Evolutionary conservation across 2,113 vertebrate species (phyloP).

Genomic region (Thinocorus orbignyianus): DNA sequence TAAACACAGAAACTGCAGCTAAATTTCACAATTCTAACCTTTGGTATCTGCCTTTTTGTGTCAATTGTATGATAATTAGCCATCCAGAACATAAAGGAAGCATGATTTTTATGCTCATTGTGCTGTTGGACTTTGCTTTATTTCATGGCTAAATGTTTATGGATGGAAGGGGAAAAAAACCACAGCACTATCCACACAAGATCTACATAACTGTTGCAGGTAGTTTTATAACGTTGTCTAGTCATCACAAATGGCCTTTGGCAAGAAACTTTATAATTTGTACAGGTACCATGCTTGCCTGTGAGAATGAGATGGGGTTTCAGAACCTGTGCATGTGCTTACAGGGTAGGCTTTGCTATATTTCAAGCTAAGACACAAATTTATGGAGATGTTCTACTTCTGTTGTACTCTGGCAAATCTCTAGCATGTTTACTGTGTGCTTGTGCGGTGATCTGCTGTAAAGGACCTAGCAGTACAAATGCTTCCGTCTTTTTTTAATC

Average conservation of each 20-base stretch:
- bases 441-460: neutral
- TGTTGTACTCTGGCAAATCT: neutral
- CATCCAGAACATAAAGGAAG: neutral
- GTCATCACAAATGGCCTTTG: neutral
- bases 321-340: neutral
- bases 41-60: neutral
- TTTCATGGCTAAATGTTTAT: neutral
- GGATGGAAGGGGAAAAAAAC: neutral
- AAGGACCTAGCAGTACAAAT: neutral
- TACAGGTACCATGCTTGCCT: neutral
- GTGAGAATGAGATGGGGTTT: neutral
- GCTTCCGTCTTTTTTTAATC: neutral
- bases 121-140: neutral
- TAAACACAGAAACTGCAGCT: neutral
- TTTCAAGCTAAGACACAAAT: neutral
- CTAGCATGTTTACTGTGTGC: neutral
- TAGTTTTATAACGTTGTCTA: neutral
- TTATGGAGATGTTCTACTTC: neutral
- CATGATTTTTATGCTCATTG: neutral
- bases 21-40: neutral
- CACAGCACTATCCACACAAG: neutral
- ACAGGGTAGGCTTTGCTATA: neutral
- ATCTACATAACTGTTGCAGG: neutral
- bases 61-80: neutral
- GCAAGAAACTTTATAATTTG: neutral